These are phyloP conservation scores for Chaunax sp. DNA, from an alignment of 2,797 vertebrate genomes.

Conservation along the genomic window DNA sequence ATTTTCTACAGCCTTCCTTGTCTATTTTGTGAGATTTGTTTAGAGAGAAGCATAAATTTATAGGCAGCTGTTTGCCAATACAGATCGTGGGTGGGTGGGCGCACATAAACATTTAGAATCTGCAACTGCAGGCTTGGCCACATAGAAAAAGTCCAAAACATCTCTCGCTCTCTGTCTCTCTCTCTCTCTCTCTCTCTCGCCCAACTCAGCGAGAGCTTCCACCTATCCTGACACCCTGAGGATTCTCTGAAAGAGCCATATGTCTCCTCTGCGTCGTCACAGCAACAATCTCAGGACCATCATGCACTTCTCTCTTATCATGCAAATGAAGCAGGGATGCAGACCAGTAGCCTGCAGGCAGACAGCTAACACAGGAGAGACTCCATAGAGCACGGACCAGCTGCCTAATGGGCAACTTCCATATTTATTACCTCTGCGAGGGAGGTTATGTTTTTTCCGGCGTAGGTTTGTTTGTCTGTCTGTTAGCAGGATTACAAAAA, in stretches of 20 bases:
- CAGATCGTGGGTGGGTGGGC: background rate
- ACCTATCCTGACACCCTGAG: constrained; percentile 67
- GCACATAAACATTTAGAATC: constrained; percentile 16
- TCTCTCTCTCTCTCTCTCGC: constrained; percentile 19
- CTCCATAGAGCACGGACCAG: background rate
- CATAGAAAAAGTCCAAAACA: constrained; percentile 19
- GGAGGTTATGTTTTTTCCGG: too few relatives aligned
- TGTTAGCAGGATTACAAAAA: too few relatives aligned
- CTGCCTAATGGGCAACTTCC: constrained; percentile 5
- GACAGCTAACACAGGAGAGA: constrained; percentile 24
- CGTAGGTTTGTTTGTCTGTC: too few relatives aligned
- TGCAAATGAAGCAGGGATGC: constrained; percentile 63
- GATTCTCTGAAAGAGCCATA: constrained; percentile 66
- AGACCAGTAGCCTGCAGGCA: constrained; percentile 35
- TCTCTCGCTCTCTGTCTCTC: constrained; percentile 12
- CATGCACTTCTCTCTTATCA: constrained; percentile 57
- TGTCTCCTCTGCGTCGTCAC: constrained; percentile 67
- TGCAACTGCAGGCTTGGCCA: constrained; percentile 18
- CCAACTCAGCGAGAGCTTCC: constrained; percentile 54
- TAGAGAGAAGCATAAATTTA: constrained; percentile 27
- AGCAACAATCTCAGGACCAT: constrained; percentile 68
- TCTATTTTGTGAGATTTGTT: constrained; percentile 8
- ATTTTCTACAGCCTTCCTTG: constrained; percentile 39
- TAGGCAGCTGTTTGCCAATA: constrained; percentile 40
- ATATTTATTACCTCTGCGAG: background rate